Base-by-base conservation (phyloP, 2,797 vertebrate genomes). In the Schizopygopsis pylzovi region DNA sequence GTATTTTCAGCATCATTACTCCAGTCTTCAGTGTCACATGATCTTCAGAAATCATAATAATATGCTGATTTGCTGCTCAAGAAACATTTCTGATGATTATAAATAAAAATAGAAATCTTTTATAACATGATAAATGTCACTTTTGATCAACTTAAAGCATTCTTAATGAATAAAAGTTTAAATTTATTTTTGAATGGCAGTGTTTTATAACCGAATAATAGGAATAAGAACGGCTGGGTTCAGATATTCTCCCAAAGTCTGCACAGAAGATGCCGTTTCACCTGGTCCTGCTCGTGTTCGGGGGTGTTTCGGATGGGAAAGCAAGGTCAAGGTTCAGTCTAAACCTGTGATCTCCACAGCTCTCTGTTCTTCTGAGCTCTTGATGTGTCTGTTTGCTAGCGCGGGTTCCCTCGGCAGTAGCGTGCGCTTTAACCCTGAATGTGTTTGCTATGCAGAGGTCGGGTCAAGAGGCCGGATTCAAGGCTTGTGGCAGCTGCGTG, bases 401-500 rank as follows among this genome's bases (percentile, higher is more conserved):
- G 11, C 28, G 4, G 6, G n/a, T 70, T 71, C 11, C 47, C 33
- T 81, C 16, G 16, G 10, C 49, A 41, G 63, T 22, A 37, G 63
- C 39, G 3, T 61, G 20, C 33, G 0, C 63, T 81, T 54, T 68
- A 70, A 81, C 47, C 20, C 47, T 22, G 22, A 56, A 10, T 33
- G 83, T 45, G 73, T 78, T 78, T 52, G 81, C 54, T 73, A 7
- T 83, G 70, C 41, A 20, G 41, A 80, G 63, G 73, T 79, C 61
- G 20, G 83, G 73, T 79, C 75, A 78, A 6, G 18, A 45, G 7
- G 13, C 1, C 71, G 7, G 25, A n/a, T 63, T 76, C 6, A 52
- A 83, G 71, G 28, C 56, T 65, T 33, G 20, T 28, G 45, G 39
- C 49, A 79, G 83, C 83, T 85, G 76, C 1, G 75, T 85, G 49